phyloP scores from a whole-genome alignment of 1,140 invertebrate genomes.

The Archivesica marissinica region DNA sequence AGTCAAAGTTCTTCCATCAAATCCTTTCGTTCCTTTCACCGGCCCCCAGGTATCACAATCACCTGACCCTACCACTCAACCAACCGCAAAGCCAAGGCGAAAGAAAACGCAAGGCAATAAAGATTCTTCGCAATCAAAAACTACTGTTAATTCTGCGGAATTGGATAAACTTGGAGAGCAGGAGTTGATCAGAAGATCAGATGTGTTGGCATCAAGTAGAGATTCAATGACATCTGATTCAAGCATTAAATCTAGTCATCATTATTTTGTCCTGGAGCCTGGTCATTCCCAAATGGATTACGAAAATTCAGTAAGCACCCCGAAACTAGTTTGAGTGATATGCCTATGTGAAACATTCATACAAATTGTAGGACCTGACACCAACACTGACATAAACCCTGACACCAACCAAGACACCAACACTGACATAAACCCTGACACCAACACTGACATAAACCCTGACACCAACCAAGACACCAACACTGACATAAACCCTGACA shows the following conservation, averaged over 20 bases:
- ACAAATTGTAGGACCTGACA: too few species aligned
- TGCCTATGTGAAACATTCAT: too few species aligned
- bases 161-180: not conserved
- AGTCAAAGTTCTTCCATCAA: conserved; percentile 43
- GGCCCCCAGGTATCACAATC: not conserved
- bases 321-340: conserved; percentile 51
- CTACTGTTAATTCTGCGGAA: not conserved
- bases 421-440: too few species aligned
- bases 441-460: too few species aligned
- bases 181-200: not conserved
- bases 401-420: too few species aligned
- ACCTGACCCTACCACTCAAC: not conserved
- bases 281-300: conserved; percentile 42
- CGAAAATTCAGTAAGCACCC: conserved; percentile 48
- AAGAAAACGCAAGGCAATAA: not conserved
- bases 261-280: conserved; percentile 53
- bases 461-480: too few species aligned
- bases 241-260: conserved; percentile 51
- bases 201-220: not conserved
- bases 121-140: not conserved
- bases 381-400: too few species aligned
- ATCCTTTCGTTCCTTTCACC: conserved; percentile 11
- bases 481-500: too few species aligned
- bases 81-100: conserved; percentile 39
- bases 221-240: conserved; percentile 38